phyloP scores from a whole-genome alignment of 2,113 vertebrate genomes.

The Mesembrinibis cayennensis region DNA sequence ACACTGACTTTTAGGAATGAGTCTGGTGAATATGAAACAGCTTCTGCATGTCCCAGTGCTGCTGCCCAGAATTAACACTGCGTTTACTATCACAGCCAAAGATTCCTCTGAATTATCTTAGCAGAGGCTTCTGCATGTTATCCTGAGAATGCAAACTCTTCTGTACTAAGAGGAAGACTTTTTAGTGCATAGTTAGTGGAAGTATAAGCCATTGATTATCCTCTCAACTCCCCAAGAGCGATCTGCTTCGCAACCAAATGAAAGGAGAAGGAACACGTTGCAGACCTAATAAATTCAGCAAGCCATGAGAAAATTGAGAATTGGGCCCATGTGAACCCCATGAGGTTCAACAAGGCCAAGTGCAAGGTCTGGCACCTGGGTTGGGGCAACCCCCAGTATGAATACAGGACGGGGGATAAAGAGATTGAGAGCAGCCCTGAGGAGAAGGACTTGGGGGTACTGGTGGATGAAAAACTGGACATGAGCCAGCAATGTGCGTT shows the following conservation, averaged over 20 bases:
- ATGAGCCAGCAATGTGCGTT: not conserved
- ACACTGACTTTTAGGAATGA: constrained; percentile 6
- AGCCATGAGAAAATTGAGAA: not conserved
- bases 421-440: not conserved
- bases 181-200: not conserved
- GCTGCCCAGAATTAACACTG: not conserved
- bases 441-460: not conserved
- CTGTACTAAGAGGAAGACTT: not conserved
- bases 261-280: not conserved
- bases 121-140: not conserved
- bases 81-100: not conserved
- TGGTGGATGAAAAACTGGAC: not conserved
- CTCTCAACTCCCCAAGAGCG: not conserved
- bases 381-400: not conserved
- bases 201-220: not conserved
- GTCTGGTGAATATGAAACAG: constrained; percentile 34
- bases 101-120: not conserved
- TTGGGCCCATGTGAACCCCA: not conserved
- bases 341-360: not conserved
- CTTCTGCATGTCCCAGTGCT: not conserved
- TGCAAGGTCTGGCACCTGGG: not conserved
- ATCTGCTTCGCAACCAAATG: not conserved
- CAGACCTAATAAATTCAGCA: not conserved
- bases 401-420: not conserved
- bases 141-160: not conserved